phyloP scores from a whole-genome alignment of 2,888 invertebrate genomes.

The Ecliptopera silaceata region DNA sequence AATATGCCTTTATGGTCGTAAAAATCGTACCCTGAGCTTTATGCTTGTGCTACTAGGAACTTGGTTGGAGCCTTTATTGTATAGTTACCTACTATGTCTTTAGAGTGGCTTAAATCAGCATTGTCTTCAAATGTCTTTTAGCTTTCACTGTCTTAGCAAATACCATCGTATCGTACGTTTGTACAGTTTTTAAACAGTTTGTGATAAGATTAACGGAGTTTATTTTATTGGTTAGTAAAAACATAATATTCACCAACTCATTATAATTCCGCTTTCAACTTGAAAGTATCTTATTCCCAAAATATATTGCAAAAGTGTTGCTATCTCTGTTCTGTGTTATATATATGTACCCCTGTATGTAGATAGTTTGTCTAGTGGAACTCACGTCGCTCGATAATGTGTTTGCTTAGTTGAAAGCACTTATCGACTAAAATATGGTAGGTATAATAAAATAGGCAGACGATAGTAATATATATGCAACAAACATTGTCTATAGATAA shows the following conservation, averaged over 20 bases:
- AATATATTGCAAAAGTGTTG: constrained; percentile 24
- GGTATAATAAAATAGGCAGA: constrained; percentile 17
- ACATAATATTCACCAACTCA: not conserved
- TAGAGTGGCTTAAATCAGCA: constrained; percentile 12
- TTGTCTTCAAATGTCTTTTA: not conserved
- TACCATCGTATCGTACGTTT: not conserved
- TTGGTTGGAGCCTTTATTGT: constrained; percentile 10
- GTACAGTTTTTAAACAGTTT: not conserved
- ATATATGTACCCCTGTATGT: constrained; percentile 8
- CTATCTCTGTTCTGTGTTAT: not conserved
- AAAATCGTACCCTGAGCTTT: constrained; percentile 58
- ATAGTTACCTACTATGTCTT: too few species aligned
- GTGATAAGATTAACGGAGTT: not conserved
- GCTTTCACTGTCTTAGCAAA: not conserved
- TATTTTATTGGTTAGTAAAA: not conserved
- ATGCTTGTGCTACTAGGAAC: constrained; percentile 34
- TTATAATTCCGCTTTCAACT: not conserved
- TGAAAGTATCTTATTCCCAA: constrained; percentile 6
- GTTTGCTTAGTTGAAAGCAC: constrained; percentile 28
- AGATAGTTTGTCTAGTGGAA: constrained; percentile 23
- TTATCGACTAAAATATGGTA: constrained; percentile 24
- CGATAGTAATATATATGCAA: not conserved
- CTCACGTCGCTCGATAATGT: constrained; percentile 25
- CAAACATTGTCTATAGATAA: too few species aligned
- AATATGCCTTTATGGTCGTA: constrained; percentile 55